Percentiles rank a stretch among this genome's conserved stretches.
These are phyloP conservation scores for Ylistrum balloti DNA, from an alignment of 1,140 invertebrate genomes.

Conservation along the genomic window DNA sequence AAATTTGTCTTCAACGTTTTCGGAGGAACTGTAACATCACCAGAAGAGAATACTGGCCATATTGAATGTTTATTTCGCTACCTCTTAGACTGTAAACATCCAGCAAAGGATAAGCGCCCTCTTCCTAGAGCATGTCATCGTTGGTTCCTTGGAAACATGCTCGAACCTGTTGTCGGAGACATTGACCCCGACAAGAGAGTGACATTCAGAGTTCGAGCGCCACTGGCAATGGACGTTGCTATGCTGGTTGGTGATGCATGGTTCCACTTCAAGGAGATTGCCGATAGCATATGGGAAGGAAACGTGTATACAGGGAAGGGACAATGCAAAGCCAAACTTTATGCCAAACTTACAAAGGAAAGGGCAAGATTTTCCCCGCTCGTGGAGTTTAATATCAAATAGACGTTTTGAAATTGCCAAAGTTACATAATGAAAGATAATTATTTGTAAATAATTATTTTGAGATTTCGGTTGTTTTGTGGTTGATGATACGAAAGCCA, in stretches of 20 bases:
- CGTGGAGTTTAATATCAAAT: conserved; percentile 77
- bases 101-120: conserved; percentile 73
- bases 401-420: conserved; percentile 15
- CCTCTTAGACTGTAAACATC: conserved; percentile 78
- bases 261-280: conserved; percentile 76
- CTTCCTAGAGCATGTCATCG: conserved; percentile 80
- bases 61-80: conserved; percentile 80
- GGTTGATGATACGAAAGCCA: background rate
- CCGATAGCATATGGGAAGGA: conserved; percentile 80
- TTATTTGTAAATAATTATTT: background rate
- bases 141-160: conserved; percentile 77
- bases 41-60: conserved; percentile 65
- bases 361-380: conserved; percentile 76
- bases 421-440: background rate
- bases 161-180: conserved; percentile 79
- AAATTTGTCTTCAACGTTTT: conserved; percentile 80
- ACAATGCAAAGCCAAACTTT: conserved; percentile 75
- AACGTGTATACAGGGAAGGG: conserved; percentile 75
- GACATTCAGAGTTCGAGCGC: conserved; percentile 76
- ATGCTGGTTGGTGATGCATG: conserved; percentile 78
- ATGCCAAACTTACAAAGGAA: conserved; percentile 77
- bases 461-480: background rate
- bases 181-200: conserved; percentile 70
- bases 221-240: conserved; percentile 76
- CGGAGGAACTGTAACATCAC: conserved; percentile 69